A percentile compares a stretch with the other conserved stretches of the same genome.
Conservation (phyloP, 2,888 invertebrate genomes). For the Beris chalybata region DNA sequence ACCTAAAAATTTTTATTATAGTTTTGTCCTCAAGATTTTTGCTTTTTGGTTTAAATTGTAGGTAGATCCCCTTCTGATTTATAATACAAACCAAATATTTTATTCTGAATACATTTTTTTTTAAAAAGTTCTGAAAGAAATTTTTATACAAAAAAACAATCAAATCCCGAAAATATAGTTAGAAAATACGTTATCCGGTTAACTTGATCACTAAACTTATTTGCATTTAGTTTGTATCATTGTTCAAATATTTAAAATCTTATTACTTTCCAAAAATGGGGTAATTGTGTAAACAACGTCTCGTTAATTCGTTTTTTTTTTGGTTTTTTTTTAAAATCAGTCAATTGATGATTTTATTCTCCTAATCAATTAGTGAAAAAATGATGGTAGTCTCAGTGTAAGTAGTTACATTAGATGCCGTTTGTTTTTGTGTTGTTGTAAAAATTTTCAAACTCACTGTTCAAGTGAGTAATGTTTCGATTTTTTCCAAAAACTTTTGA, state of each 20-base stretch:
- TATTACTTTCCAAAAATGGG: constrained; percentile 2
- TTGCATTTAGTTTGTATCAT: neutral
- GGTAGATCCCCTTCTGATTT: too few species aligned
- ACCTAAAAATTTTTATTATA: too few species aligned
- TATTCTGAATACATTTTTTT: neutral
- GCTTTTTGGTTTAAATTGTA: too few species aligned
- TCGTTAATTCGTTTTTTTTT: constrained; percentile 10
- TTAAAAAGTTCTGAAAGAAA: neutral
- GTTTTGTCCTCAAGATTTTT: too few species aligned
- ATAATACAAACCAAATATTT: too few species aligned
- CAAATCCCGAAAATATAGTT: neutral
- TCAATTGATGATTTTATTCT: constrained; percentile 25
- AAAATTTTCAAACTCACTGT: constrained; percentile 61
- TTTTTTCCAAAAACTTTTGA: constrained; percentile 86
- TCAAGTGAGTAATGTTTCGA: constrained; percentile 85
- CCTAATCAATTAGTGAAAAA: constrained; percentile 1
- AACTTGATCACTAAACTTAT: neutral
- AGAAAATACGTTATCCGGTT: neutral
- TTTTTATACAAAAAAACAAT: neutral
- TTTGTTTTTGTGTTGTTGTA: neutral
- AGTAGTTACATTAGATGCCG: neutral
- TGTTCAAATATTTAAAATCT: neutral
- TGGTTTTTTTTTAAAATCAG: constrained; percentile 28
- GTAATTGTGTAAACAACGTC: neutral
- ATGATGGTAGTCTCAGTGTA: constrained; percentile 13